Percentiles rank a stretch among this genome's conserved stretches.
These are phyloP conservation scores for Ferrisia virgata DNA, from an alignment of 2,888 invertebrate genomes.

Conservation along the genomic window DNA sequence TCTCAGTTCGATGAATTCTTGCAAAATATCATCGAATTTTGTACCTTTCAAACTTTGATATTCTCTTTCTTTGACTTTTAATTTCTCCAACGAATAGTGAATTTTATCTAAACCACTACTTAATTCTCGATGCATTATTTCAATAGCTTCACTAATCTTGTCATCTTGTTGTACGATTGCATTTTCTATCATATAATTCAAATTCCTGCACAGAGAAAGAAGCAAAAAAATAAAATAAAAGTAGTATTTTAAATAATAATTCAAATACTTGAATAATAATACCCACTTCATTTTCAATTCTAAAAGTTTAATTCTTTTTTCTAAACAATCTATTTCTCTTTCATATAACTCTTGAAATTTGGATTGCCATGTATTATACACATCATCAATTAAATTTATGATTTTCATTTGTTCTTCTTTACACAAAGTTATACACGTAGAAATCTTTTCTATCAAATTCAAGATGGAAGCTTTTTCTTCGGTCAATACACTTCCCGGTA, in stretches of 20 bases:
- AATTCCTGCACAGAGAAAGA: background rate
- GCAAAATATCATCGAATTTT: slow-evolving; percentile 25
- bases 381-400: background rate
- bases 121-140: slow-evolving; percentile 18
- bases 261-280: background rate
- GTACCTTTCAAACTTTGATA: slow-evolving; percentile 16
- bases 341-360: slow-evolving; percentile 20
- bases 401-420: background rate
- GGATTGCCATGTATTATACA: background rate
- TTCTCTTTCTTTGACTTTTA: background rate
- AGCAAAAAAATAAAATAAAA: no score
- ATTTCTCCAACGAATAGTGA: slow-evolving; percentile 4
- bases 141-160: slow-evolving; percentile 6
- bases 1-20: slow-evolving; percentile 6
- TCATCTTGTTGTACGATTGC: slow-evolving; percentile 18
- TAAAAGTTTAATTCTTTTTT: background rate
- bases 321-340: background rate
- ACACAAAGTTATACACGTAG: background rate
- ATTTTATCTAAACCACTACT: background rate
- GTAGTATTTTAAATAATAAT: background rate
- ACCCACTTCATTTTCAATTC: slow-evolving; percentile 31
- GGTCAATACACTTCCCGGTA: slow-evolving; percentile 31
- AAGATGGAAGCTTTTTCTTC: slow-evolving; percentile 9
- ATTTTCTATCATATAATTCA: slow-evolving; percentile 37
- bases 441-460: background rate